Evolutionary conservation across 2,113 vertebrate genomes (phyloP).

Genomic region (Anser brachyrhynchus): DNA sequence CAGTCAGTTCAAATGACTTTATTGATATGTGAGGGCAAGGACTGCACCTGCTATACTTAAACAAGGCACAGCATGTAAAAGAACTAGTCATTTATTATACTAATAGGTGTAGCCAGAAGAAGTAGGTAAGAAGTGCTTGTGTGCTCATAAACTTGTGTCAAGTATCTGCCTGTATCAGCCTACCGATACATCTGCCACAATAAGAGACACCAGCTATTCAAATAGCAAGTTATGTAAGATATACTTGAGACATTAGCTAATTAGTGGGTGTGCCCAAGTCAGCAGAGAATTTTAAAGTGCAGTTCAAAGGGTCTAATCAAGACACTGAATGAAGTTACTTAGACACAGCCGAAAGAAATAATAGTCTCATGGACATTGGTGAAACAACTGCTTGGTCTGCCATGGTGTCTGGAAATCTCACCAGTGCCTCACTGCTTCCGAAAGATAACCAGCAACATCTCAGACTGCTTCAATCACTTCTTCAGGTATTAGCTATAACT

Average conservation of each 20-base stretch:
- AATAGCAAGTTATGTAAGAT: not conserved
- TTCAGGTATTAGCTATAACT: not conserved
- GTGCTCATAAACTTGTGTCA: not conserved
- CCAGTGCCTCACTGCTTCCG: not conserved
- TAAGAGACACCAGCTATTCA: not conserved
- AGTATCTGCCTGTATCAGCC: not conserved
- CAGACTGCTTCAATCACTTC: not conserved
- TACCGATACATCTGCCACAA: accelerated
- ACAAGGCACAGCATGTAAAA: not conserved
- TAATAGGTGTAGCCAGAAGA: not conserved
- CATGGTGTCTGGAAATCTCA: not conserved
- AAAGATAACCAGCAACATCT: not conserved
- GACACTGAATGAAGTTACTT: not conserved
- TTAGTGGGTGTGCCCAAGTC: not conserved
- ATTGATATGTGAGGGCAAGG: not conserved
- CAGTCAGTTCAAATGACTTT: not conserved
- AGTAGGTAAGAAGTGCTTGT: not conserved
- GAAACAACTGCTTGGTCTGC: not conserved
- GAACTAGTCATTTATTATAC: not conserved
- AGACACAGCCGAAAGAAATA: not conserved
- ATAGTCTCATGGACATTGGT: not conserved
- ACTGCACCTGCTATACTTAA: not conserved
- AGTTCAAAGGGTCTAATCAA: not conserved
- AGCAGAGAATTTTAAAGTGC: not conserved
- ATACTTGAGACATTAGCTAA: not conserved